Evolutionary conservation across 2,888 invertebrate species (phyloP).

Genomic region (Cordilura impudica): DNA sequence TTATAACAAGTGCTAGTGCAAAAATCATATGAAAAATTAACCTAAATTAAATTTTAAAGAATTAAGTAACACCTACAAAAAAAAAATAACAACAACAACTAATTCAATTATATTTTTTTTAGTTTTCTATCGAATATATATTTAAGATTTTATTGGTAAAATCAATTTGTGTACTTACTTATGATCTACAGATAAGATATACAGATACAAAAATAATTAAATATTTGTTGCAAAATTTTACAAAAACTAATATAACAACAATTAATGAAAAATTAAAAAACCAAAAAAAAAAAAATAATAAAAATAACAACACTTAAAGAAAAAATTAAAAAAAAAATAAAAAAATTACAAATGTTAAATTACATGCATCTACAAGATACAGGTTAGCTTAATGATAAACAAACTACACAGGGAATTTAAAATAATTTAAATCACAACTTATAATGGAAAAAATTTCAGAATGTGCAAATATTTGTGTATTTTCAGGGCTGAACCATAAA

Average conservation of each 20-base stretch:
- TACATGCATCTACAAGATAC: conserved; percentile 61
- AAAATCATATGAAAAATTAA: background rate
- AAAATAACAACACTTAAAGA: conserved; percentile 46
- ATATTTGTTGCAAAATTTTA: conserved; percentile 23
- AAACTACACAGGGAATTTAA: conserved; percentile 14
- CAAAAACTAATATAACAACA: conserved; percentile 27
- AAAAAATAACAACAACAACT: conserved; percentile 47
- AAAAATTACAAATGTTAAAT: conserved; percentile 66
- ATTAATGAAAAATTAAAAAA: conserved; percentile 41
- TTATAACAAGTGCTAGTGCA: conserved; percentile 25
- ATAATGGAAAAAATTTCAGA: background rate
- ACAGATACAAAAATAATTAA: conserved; percentile 60
- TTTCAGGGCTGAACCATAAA: background rate
- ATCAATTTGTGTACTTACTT: conserved; percentile 54
- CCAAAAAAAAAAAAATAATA: conserved; percentile 27
- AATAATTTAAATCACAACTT: conserved; percentile 26
- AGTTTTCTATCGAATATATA: conserved; percentile 43
- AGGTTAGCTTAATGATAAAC: conserved; percentile 12
- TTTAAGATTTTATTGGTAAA: conserved; percentile 51
- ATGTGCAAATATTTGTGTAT: background rate
- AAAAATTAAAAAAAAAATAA: conserved; percentile 26
- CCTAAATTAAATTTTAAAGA: background rate
- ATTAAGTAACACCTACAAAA: conserved; percentile 24
- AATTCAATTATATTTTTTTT: conserved; percentile 22
- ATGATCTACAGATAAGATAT: conserved; percentile 54